A percentile compares a stretch with the other conserved stretches of the same genome.
These are phyloP conservation scores for Amaurobius ferox DNA, from an alignment of 2,888 invertebrate genomes.

Conservation along the genomic window DNA sequence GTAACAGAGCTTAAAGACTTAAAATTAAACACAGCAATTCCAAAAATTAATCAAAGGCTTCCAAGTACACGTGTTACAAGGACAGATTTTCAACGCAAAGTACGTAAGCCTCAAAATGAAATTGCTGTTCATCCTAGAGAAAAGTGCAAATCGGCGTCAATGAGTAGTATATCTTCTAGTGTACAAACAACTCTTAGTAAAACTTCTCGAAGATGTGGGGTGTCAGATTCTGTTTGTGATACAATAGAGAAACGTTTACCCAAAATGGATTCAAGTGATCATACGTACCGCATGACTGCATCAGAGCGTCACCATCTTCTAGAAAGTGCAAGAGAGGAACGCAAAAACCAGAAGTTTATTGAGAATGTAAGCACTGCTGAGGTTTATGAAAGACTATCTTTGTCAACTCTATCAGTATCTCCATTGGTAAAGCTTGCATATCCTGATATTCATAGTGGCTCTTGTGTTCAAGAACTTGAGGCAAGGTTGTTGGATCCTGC, in stretches of 20 bases:
- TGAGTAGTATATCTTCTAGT: constrained; percentile 8
- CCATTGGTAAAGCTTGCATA: constrained; percentile 86
- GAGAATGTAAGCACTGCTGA: constrained; percentile 74
- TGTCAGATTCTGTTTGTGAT: constrained; percentile 42
- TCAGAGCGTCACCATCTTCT: constrained; percentile 32
- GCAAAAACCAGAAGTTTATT: constrained; percentile 55
- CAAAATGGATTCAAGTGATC: constrained; percentile 20
- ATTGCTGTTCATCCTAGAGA: constrained; percentile 21
- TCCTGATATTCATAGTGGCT: constrained; percentile 80
- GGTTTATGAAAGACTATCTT: constrained; percentile 76
- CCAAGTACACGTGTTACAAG: not conserved
- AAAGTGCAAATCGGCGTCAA: constrained; percentile 9
- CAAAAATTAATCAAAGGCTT: constrained; percentile 35
- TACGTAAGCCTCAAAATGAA: constrained; percentile 38
- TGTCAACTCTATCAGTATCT: constrained; percentile 80
- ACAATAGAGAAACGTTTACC: constrained; percentile 25
- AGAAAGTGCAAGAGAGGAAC: constrained; percentile 61
- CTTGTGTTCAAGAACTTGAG: constrained; percentile 17
- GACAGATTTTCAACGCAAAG: constrained; percentile 46
- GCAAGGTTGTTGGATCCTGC: constrained; percentile 33
- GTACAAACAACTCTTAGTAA: constrained; percentile 10
- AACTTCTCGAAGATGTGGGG: constrained; percentile 5
- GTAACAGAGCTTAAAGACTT: constrained; percentile 55
- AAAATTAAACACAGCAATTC: constrained; percentile 41
- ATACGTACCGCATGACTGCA: constrained; percentile 24